Base-by-base conservation (phyloP, 1,140 invertebrate genomes). In the Drosophila serrata region DNA sequence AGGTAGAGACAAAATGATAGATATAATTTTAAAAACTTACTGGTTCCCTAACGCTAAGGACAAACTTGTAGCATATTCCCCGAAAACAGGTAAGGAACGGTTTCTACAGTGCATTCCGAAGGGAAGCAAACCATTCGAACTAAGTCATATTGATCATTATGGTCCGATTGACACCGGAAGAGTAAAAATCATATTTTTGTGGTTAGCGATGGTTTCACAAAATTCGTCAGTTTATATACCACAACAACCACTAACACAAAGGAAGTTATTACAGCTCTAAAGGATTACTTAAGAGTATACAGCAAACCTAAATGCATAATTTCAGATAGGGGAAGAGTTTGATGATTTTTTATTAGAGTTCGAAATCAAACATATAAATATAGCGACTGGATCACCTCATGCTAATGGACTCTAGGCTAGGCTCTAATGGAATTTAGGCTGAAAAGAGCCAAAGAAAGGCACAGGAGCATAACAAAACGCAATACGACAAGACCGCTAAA, bases 271-370 rank as follows among this genome's bases (percentile, higher is more conserved):
- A 4, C 7, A 35, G 57, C 42, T 9, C 6, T 46, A 8, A 29
- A 22, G 6, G 19, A 59, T 13, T 46, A 59, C 19, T 58, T 27
- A n/a, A 37, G 39, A 57, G 22, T 24, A 29, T 42, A 57, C 5
- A 57, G 55, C 39, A 58, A 42, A 17, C 57, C 57, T 2, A 59
- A 27, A 11, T 46, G 35, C 31, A 59, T 59, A 8, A 24, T 59
- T 33, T 61, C 22, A 27, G 58, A 61, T 27, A 33, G 58, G n/a
- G 43, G 33, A 39, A 7, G 15, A 39, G 6, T 39, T 39, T n/a
- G 9, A 40, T 19, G 40, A 42, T 12, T 42, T 42, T 17, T 2
- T 42, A 15, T 11, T 19, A 42, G n/a, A 42, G 4, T 17, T 17
- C 11, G 40, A 42, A 17, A 9, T 17, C 19, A 40, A 40, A n/a